Percentiles rank a stretch among this genome's conserved stretches.
These are phyloP conservation scores for Crotalus adamanteus DNA, from an alignment of 2,797 vertebrate species.

Conservation along the genomic window DNA sequence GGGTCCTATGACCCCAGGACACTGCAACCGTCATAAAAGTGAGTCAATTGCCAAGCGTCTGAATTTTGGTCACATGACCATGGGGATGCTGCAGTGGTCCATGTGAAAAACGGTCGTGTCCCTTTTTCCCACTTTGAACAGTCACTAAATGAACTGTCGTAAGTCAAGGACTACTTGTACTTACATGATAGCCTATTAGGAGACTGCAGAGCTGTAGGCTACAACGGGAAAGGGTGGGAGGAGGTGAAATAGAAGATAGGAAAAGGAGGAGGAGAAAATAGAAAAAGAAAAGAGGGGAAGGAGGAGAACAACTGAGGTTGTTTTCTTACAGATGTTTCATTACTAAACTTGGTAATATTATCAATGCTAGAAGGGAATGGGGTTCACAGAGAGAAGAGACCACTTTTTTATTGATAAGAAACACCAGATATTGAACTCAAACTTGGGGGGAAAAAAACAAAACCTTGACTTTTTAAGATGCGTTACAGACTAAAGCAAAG, in stretches of 20 bases:
- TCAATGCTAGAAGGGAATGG: neutral
- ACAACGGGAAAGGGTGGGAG: neutral
- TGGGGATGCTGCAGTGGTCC: neutral
- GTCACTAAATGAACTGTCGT: neutral
- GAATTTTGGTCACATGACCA: neutral
- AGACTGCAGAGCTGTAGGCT: neutral
- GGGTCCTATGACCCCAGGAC: neutral
- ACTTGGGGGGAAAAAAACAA: accelerated
- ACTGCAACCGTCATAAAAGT: neutral
- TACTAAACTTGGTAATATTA: neutral
- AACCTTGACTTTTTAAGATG: neutral
- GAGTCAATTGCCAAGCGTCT: neutral
- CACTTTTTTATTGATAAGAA: neutral
- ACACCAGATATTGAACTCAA: neutral
- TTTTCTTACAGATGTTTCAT: neutral
- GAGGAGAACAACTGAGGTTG: too few relatives aligned
- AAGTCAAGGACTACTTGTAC: neutral
- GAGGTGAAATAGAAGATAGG: neutral
- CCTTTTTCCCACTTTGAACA: neutral
- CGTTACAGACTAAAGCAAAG: neutral
- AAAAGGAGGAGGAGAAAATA: neutral
- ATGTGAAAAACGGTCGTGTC: neutral
- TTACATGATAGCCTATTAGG: neutral
- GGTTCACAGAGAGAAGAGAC: neutral
- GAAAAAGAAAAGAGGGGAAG: too few relatives aligned